Evolutionary conservation across 2,113 vertebrate genomes (phyloP), one percentile per base, ranked within the genome.

Genomic region (Saguinus imperator): DNA sequence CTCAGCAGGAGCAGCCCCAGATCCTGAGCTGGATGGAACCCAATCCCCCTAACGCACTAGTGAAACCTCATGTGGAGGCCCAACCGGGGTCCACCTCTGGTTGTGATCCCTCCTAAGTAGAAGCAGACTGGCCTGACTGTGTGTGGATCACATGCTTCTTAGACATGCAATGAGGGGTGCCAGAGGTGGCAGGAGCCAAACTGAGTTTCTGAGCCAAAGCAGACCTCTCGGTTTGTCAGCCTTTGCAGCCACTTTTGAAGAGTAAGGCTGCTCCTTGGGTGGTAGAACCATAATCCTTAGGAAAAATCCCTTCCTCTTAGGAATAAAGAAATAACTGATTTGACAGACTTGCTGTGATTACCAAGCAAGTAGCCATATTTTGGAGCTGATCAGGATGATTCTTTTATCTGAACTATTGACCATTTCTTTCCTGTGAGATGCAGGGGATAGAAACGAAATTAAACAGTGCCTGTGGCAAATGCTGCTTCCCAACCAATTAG

Each of bases 21-120:
- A 99, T 99, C 95, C 98, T 99, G 97, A 99, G 99, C 97, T 99
- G 99, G 96, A 99, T 99, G 99, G 99, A 99, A 92, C 99, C 99
- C 97, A 99, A 99, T 90, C 99, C 99, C 18, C 98, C 98, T 7
- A 99, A 99, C 0, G 99, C 99, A 97, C 99, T 99, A 98, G 99
- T 99, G 98, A 99, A 99, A 96, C 99, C 99, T 99, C 98, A 99
- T 99, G 99, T 99, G 99, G 99, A 99, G 99, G 95, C 99, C 99
- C 50, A 99, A 99, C 98, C 98, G 99, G 97, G 99, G 99, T 18
- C 98, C 99, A 25, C 99, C 99, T 1, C 98, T 99, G 61, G 99
- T 99, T 0, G 99, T 99, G 76, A 99, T 99, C 97, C 99, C 99
- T 55, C 99, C 99, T 68, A 99, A 99, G 97, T 99, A 99, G 98